phyloP scores from a whole-genome alignment of 2,888 invertebrate genomes.

The Macrophya annulata region DNA sequence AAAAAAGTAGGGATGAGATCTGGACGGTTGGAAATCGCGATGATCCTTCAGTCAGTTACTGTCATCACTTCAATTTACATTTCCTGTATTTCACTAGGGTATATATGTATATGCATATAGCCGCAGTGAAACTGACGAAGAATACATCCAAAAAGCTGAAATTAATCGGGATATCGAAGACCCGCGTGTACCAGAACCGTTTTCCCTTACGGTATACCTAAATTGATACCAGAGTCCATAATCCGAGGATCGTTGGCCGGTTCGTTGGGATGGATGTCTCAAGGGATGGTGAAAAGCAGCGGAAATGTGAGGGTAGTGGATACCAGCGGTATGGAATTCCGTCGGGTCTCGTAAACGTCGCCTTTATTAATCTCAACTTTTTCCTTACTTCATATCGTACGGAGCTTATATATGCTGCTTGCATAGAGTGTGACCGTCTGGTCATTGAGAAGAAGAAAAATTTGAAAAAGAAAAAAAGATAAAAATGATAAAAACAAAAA shows the following conservation, averaged over 20 bases:
- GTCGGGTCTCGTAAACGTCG: constrained; percentile 27
- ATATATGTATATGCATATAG: no score
- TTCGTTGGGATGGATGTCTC: constrained; percentile 22
- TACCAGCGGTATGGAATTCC: constrained; percentile 18
- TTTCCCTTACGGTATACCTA: not conserved
- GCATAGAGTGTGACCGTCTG: not conserved
- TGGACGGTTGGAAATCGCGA: not conserved
- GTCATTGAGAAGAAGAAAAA: not conserved
- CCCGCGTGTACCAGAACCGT: not conserved
- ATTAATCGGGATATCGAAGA: not conserved
- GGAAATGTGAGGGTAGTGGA: constrained; percentile 5
- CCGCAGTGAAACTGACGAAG: no score
- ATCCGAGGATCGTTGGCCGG: constrained; percentile 33
- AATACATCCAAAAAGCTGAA: not conserved
- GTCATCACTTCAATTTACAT: constrained; percentile 7
- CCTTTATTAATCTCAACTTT: constrained; percentile 49
- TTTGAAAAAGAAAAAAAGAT: not conserved
- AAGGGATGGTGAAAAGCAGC: not conserved
- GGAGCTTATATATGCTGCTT: not conserved
- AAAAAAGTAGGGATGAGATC: not conserved
- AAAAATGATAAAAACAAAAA: no score
- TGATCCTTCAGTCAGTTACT: not conserved
- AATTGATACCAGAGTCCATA: constrained; percentile 52
- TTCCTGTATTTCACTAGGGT: not conserved
- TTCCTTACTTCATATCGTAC: not conserved